Evolutionary conservation across 2,113 vertebrate species (phyloP).

Genomic region (Tylochromis polylepis): DNA sequence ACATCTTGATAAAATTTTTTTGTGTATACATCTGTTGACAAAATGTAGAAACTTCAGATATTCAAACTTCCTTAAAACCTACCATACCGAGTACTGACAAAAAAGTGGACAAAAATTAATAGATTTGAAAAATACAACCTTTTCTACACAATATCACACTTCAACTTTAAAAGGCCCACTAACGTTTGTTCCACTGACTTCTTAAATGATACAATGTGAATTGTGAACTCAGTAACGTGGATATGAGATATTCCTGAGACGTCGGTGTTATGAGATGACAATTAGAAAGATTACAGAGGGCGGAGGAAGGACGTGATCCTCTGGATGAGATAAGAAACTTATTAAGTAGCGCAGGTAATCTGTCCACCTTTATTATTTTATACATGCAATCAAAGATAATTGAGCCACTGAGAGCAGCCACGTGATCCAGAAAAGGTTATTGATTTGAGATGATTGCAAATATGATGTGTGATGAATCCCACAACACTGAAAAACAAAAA

Average conservation of each 20-base stretch:
- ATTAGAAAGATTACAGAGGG: background rate
- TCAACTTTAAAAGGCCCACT: background rate
- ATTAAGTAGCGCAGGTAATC: background rate
- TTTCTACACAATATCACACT: background rate
- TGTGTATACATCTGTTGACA: background rate
- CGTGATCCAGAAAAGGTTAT: background rate
- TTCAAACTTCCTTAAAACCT: background rate
- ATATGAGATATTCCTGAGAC: background rate
- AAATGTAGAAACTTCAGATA: background rate
- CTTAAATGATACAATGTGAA: background rate
- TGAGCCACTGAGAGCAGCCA: background rate
- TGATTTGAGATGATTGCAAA: background rate
- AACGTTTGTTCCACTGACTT: background rate
- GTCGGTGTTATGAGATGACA: background rate
- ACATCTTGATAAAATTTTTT: background rate
- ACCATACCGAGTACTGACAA: background rate
- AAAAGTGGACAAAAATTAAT: background rate
- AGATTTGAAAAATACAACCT: background rate
- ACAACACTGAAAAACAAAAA: background rate
- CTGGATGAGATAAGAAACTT: background rate
- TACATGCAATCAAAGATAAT: background rate
- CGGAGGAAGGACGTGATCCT: background rate
- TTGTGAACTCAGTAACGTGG: fast-evolving
- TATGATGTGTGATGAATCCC: background rate
- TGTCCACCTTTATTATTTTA: background rate